Evolutionary conservation across 2,113 vertebrate species (phyloP).

Genomic region (Cyprichromis sp.): DNA sequence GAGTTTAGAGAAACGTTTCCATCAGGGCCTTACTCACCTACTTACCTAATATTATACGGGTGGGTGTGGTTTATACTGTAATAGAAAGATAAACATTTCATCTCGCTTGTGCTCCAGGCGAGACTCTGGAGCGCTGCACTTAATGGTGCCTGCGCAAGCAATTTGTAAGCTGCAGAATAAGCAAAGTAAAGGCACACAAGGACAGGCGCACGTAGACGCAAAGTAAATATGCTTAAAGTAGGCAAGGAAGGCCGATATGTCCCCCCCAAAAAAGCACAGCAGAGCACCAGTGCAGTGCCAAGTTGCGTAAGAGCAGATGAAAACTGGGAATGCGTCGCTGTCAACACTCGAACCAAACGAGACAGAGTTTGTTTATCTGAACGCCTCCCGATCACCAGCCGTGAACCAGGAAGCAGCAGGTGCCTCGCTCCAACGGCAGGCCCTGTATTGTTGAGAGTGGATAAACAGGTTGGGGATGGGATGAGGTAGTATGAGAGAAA

Average conservation of each 20-base stretch:
- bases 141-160: slow-evolving; percentile 17
- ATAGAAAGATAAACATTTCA: slow-evolving; percentile 24
- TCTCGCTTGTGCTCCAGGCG: neutral
- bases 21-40: neutral
- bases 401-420: slow-evolving; percentile 73
- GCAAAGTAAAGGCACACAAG: slow-evolving; percentile 18
- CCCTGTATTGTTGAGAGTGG: slow-evolving; percentile 56
- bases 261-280: neutral
- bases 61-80: slow-evolving; percentile 14
- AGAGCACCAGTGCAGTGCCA: neutral
- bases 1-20: neutral
- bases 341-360: slow-evolving; percentile 55
- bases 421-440: slow-evolving; percentile 65
- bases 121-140: neutral
- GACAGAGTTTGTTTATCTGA: slow-evolving; percentile 59
- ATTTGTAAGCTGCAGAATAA: slow-evolving; percentile 31
- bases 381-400: slow-evolving; percentile 38
- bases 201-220: neutral
- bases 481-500: slow-evolving; percentile 17
- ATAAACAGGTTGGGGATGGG: slow-evolving; percentile 71
- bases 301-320: slow-evolving; percentile 58
- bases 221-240: neutral
- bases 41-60: neutral
- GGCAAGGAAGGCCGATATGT: neutral
- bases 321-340: slow-evolving; percentile 57